Evolutionary conservation across 64 coral and sea anemone species (phyloP), one percentile per base, ranked within the genome.

Genomic region (Acropora tenuis): DNA sequence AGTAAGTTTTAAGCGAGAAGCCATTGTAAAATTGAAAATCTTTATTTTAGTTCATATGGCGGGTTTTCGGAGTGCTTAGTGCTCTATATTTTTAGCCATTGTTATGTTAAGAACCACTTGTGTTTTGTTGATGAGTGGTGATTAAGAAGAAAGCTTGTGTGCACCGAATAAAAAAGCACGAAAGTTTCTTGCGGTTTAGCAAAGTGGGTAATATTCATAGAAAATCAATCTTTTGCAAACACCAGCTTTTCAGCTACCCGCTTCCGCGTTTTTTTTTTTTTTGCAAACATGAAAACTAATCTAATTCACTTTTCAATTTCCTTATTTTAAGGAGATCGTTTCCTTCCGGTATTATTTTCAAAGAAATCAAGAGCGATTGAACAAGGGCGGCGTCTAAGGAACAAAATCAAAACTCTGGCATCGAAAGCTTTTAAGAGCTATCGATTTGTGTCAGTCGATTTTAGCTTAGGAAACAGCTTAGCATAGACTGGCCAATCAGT

Each of bases 1-100:
- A 86, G 65, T 83, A 81, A 40, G 1, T 17, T 77, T 77, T 59
- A 49, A 55, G 52, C 82, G 72, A 76, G 41, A 74, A 8, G 16
- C 41, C 60, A 10, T 63, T 66, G 60, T 83, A 44, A 49, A 11
- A 17, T 10, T 30, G 65, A 48, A 68, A 63, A 66, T 48, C 17
- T 78, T 55, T 68, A 49, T 80, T 79, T 69, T 66, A 3, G 3
- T 19, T 48, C 44, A 79, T n/a, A 71, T 71, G 68, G 68, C 68
- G 19, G 68, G 3, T 40, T 20, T 19, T 71, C 40, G 19, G 68
- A 71, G 18, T 5, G 68, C 68, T 58, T 80, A 5, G 49, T 20
- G 50, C 58, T 63, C 41, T 43, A 8, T 43, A 81, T 81, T 81
- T 81, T 80, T n/a, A 42, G 2, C 19, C 59, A 18, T 83, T 83